Conservation (phyloP, 2,888 invertebrate species). For the Mylabris sibirica region DNA sequence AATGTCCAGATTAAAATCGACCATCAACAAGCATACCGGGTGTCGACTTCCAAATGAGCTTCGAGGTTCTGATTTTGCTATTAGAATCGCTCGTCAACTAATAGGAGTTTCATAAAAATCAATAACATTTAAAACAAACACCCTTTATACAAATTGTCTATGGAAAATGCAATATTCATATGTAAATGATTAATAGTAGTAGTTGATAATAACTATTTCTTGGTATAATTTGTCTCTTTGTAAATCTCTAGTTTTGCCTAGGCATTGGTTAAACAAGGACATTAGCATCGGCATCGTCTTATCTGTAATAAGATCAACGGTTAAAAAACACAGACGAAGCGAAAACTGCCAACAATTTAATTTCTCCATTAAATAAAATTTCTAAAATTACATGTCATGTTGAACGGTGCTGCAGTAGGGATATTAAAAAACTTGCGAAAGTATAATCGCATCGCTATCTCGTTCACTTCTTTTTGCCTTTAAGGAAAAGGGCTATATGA, state of each 20-base stretch:
- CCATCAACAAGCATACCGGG: neutral
- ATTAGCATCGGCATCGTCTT: neutral
- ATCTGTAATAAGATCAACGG: conserved; percentile 19
- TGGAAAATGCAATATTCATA: too few species aligned
- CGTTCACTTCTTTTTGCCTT: conserved; percentile 38
- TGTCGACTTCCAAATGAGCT: too few species aligned
- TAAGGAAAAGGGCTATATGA: conserved; percentile 42
- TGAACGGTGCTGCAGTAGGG: conserved; percentile 54
- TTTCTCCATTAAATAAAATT: conserved; percentile 55
- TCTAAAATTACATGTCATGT: conserved; percentile 56
- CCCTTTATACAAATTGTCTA: too few species aligned
- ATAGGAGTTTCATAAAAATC: too few species aligned
- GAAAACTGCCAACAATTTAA: conserved; percentile 39
- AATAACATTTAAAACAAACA: too few species aligned
- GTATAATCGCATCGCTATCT: conserved; percentile 53
- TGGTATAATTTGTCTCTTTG: neutral
- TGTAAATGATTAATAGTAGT: neutral
- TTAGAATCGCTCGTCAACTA: too few species aligned
- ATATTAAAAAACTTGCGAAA: conserved; percentile 60
- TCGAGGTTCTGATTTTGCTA: too few species aligned
- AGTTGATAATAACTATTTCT: neutral
- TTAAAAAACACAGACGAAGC: conserved; percentile 45
- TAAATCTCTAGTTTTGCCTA: neutral
- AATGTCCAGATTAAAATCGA: neutral
- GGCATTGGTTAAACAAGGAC: neutral